Evolutionary conservation across 1,140 invertebrate species (phyloP), one percentile per base, ranked within the genome.

Genomic region (Heterodera schachtii): DNA sequence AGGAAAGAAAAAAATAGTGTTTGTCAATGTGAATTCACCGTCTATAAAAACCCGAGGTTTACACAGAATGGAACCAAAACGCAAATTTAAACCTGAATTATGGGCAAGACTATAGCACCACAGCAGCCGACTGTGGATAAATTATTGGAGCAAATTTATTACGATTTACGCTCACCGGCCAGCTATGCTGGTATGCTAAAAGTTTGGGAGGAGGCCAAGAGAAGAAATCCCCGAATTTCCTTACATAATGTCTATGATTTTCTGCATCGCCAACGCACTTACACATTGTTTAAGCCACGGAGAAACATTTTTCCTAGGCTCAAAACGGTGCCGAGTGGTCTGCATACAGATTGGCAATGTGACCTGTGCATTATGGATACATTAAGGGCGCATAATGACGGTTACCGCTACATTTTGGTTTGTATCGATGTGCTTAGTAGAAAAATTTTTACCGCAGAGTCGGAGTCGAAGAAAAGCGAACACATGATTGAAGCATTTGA

Each of bases 281-380:
- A 83, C 49, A 85, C 84, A 5, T 21, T 83, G 41, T 75, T 83
- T n/a, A 52, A 69, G 41, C 71, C 44, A 31, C 16, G 9, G 3
- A 52, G 9, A 13, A 31, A 60, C 52, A 75, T 70, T 44, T 83
- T 85, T 57, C 11, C 77, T 13, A 47, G 82, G 7, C 49, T 83
- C 0, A 52, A 46, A 19, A 84, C 79, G 0, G 31, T 77, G 0
- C 82, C 82, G 3, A 47, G 57, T 0, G 82, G 82, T 3, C 41
- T 83, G 43, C 78, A 83, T 73, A 84, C 83, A 3, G 82, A 83
- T 73, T 84, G 77, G 73, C 82, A 83, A 43, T 82, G 82, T n/a
- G 82, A 83, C n/a, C 49, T 83, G 11, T 82, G 82, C 11, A 69
- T 79, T n/a, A 46, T 83, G 21, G 84, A 83, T 11, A 41, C 75